Percentiles rank a stretch among this genome's conserved stretches.
These are phyloP conservation scores for Lasaia peninsularis DNA, from an alignment of 1,140 invertebrate genomes.

Conservation along the genomic window DNA sequence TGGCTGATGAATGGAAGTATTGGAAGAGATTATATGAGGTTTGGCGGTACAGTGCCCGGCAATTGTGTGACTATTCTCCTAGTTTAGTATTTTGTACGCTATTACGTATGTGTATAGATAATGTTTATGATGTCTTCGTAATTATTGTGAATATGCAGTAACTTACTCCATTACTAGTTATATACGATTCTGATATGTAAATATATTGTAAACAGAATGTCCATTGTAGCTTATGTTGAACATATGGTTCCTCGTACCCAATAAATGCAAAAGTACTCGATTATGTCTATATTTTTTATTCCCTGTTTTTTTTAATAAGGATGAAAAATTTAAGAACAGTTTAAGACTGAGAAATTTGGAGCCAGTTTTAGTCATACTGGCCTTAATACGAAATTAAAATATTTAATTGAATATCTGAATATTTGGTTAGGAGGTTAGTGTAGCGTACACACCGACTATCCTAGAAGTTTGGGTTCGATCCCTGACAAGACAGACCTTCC, in stretches of 20 bases:
- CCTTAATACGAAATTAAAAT: no score
- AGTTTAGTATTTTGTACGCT: conserved; percentile 68
- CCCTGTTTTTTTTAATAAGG: not conserved
- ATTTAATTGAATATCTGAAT: no score
- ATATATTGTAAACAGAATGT: conserved; percentile 75
- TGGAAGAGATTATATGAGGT: conserved; percentile 20
- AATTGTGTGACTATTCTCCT: conserved; percentile 38
- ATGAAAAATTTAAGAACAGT: no score
- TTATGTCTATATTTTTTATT: conserved; percentile 42
- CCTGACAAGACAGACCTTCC: no score
- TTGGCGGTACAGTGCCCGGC: conserved; percentile 14
- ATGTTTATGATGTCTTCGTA: conserved; percentile 56
- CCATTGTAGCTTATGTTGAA: conserved; percentile 76
- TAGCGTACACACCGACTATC: no score
- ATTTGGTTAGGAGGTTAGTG: no score
- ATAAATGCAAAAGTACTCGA: conserved; percentile 74
- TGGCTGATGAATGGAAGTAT: conserved; percentile 39
- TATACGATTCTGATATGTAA: conserved; percentile 73
- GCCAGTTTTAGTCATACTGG: no score
- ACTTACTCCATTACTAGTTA: conserved; percentile 66
- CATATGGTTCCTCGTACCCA: conserved; percentile 74
- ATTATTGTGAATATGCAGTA: conserved; percentile 75
- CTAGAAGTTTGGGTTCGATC: no score
- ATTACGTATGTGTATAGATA: conserved; percentile 67
- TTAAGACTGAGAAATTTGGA: no score